phyloP scores from a whole-genome alignment of 2,797 vertebrate genomes.

The Pagetopsis macropterus region DNA sequence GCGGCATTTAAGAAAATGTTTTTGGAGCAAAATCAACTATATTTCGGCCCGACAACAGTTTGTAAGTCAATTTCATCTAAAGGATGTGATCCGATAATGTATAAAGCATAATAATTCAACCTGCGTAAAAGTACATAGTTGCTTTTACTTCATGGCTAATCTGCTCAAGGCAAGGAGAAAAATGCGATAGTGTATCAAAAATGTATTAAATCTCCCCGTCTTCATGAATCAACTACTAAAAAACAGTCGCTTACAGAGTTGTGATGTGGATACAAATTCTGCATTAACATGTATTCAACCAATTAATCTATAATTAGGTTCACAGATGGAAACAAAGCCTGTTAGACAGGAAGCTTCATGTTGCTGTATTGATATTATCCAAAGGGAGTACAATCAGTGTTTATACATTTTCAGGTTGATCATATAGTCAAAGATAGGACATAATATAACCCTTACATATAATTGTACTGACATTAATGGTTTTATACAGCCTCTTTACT shows the following conservation, averaged over 20 bases:
- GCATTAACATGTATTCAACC: neutral
- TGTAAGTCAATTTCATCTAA: too few species aligned
- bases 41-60: too few species aligned
- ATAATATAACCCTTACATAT: neutral
- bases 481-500: neutral
- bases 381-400: neutral
- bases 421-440: neutral
- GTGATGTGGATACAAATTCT: neutral
- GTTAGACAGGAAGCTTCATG: slow-evolving; percentile 1
- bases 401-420: neutral
- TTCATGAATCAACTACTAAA: neutral
- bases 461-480: neutral
- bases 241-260: neutral
- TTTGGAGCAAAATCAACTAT: too few species aligned
- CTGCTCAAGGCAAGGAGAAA: neutral
- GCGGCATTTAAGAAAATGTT: too few species aligned
- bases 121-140: too few species aligned
- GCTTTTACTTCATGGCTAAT: neutral
- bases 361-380: neutral
- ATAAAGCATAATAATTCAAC: too few species aligned
- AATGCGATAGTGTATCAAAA: neutral
- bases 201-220: neutral
- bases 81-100: too few species aligned
- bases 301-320: neutral
- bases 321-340: neutral